phyloP scores from a whole-genome alignment of 30 jellyfish, hydroid and myxozoan species.

The Sanderia malayensis region DNA sequence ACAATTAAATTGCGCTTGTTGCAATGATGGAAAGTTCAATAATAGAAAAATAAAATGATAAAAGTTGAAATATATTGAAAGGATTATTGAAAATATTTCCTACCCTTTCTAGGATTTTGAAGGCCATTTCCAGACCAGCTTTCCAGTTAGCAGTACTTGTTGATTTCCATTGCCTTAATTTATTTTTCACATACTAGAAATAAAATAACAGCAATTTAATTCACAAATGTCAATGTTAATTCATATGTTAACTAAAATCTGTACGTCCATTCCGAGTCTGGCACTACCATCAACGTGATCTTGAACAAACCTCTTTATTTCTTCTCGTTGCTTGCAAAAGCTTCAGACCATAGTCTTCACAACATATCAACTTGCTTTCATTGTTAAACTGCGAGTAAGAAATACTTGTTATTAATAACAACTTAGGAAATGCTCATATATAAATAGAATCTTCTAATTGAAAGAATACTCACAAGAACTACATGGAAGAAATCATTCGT shows the following conservation, averaged over 20 bases:
- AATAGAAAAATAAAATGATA: background rate
- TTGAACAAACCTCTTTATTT: constrained; percentile 67
- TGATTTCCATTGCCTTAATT: constrained; percentile 51
- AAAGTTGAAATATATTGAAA: background rate
- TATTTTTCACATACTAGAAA: constrained; percentile 52
- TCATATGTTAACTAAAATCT: too few relatives aligned
- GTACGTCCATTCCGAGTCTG: too few relatives aligned
- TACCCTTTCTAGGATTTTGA: constrained; percentile 57
- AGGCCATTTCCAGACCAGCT: constrained; percentile 64
- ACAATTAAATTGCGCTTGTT: background rate
- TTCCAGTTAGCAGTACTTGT: constrained; percentile 83
- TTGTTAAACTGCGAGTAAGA: constrained; percentile 56
- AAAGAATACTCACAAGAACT: constrained; percentile 45
- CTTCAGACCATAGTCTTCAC: constrained; percentile 60
- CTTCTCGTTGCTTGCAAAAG: constrained; percentile 86
- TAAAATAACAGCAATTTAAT: too few relatives aligned
- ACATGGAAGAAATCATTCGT: constrained; percentile 88
- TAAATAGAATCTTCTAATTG: background rate
- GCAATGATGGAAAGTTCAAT: background rate
- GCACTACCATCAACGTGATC: too few relatives aligned
- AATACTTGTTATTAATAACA: too few relatives aligned
- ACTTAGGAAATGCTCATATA: too few relatives aligned
- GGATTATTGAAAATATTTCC: too few relatives aligned
- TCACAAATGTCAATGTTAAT: too few relatives aligned
- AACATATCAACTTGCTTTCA: constrained; percentile 74